A percentile compares a stretch with the other conserved stretches of the same genome.
Evolutionary conservation across 2,797 vertebrate genomes (phyloP).

Genomic region (Lepilemur septentrionalis): DNA sequence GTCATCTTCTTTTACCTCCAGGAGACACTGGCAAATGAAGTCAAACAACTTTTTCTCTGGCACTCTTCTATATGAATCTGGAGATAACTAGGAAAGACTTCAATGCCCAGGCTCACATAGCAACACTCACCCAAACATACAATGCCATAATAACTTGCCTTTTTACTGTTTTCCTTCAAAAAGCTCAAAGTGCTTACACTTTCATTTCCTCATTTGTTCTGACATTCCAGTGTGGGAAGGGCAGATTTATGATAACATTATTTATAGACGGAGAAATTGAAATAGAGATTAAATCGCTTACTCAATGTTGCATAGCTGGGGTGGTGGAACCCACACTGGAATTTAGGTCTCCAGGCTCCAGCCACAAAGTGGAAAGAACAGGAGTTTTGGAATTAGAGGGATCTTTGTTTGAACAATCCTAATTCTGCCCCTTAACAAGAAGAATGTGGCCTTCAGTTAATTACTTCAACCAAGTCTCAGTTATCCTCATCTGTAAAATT

Average conservation of each 20-base stretch:
- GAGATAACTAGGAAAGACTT: neutral
- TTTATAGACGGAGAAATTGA: conserved; percentile 71
- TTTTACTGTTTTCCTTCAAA: conserved; percentile 61
- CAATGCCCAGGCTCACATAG: neutral
- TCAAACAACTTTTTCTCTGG: neutral
- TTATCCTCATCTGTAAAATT: conserved; percentile 64
- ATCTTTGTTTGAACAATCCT: conserved; percentile 62
- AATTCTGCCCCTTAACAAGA: conserved; percentile 44
- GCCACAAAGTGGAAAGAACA: conserved; percentile 38
- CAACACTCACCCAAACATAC: neutral
- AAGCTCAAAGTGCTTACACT: conserved; percentile 34
- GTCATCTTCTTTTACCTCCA: conserved; percentile 9
- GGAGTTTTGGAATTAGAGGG: conserved; percentile 52
- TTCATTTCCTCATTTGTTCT: conserved; percentile 67
- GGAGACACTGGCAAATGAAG: conserved; percentile 19
- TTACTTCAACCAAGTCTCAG: conserved; percentile 57
- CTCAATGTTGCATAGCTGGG: conserved; percentile 48
- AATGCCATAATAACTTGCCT: neutral
- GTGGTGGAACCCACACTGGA: conserved; percentile 46
- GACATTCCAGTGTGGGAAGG: conserved; percentile 60
- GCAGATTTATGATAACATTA: conserved; percentile 72
- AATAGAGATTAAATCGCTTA: conserved; percentile 69
- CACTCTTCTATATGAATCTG: neutral
- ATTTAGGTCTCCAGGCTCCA: conserved; percentile 47
- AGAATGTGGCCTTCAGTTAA: conserved; percentile 59